Percentiles rank a stretch among this genome's conserved stretches.
phyloP scores from a whole-genome alignment of 2,797 vertebrate species.

The Eulemur mongoz region DNA sequence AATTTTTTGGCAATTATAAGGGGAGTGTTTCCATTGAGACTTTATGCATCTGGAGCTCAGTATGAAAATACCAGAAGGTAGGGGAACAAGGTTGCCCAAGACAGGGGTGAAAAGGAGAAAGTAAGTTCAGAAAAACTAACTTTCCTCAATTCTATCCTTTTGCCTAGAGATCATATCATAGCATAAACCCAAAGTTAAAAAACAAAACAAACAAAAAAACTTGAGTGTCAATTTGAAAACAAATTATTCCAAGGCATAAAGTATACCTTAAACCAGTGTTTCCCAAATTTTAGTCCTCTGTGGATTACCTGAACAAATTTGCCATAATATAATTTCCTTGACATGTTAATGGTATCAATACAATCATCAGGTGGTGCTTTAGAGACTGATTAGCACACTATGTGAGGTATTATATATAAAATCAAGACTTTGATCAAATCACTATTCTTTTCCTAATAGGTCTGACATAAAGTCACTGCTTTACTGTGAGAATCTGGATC shows the following conservation, averaged over 20 bases:
- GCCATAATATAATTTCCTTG: background rate
- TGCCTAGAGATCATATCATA: background rate
- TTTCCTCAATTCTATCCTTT: background rate
- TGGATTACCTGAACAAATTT: background rate
- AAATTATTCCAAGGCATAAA: background rate
- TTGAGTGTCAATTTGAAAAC: background rate
- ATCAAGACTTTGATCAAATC: slow-evolving; percentile 54
- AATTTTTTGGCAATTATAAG: background rate
- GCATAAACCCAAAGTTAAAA: background rate
- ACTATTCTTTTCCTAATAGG: slow-evolving; percentile 32
- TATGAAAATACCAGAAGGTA: background rate
- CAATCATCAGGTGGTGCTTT: slow-evolving; percentile 48
- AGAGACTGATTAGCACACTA: background rate
- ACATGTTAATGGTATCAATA: slow-evolving; percentile 14
- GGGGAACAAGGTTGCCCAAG: background rate
- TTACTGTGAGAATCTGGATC: slow-evolving; percentile 20
- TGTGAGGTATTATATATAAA: slow-evolving; percentile 63
- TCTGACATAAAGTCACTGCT: slow-evolving; percentile 36
- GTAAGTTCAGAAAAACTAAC: background rate
- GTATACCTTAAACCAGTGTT: background rate
- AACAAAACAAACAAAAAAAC: background rate
- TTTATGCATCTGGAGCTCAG: background rate
- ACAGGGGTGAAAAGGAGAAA: background rate
- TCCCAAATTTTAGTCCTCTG: background rate
- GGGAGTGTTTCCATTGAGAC: background rate